Conservation (phyloP, 64 coral and sea anemone species). For the Trachythela sp. region DNA sequence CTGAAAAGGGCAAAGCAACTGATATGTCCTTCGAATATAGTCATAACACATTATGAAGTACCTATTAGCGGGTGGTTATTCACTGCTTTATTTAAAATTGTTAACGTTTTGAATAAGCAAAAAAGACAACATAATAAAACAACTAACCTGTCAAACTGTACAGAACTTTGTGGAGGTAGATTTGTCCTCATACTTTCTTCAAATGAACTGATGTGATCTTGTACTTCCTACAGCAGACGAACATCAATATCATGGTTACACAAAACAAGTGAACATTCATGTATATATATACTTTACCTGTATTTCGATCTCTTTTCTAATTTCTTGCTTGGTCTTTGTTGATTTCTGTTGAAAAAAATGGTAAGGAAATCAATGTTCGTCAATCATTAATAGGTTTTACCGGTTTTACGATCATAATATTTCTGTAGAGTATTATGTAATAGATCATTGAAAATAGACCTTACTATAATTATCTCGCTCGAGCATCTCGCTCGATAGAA, state of each 20-base stretch:
- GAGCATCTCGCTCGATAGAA: too few species aligned
- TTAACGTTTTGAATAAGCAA: too few species aligned
- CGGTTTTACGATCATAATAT: too few species aligned
- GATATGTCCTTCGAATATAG: too few species aligned
- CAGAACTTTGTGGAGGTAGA: slow-evolving; percentile 69
- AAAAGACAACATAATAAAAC: not conserved
- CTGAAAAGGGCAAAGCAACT: too few species aligned
- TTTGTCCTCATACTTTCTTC: slow-evolving; percentile 79
- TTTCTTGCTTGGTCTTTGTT: not conserved
- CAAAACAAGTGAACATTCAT: too few species aligned
- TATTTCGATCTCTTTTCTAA: not conserved
- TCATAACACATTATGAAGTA: too few species aligned
- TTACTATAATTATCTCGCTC: too few species aligned
- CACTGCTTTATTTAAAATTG: too few species aligned
- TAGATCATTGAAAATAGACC: too few species aligned
- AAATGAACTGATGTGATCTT: slow-evolving; percentile 80
- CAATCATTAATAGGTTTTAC: not conserved
- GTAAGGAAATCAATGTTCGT: not conserved
- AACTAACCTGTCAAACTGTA: slow-evolving; percentile 63
- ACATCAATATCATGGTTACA: not conserved
- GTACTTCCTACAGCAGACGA: slow-evolving; percentile 60
- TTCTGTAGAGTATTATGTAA: too few species aligned
- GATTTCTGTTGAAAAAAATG: not conserved
- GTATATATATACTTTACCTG: not conserved
- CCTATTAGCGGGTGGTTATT: too few species aligned